Evolutionary conservation across 1,140 invertebrate species (phyloP), one percentile per base, ranked within the genome.

Genomic region (Laupala kohalensis): DNA sequence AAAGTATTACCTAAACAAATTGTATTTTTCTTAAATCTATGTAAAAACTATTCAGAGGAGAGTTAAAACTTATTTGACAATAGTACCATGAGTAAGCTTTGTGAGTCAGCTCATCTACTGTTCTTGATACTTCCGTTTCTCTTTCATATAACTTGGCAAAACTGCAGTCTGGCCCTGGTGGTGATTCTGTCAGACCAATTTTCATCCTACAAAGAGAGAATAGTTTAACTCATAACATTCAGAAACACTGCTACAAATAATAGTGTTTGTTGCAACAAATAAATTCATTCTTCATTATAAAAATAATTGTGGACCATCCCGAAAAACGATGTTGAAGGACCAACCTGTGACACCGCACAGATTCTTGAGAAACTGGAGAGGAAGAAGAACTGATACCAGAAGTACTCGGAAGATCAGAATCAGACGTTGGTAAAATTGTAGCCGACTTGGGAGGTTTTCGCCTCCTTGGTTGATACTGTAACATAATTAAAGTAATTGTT

Each of bases 121-220:
- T 29, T n/a, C 29, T 66, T 6, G 25, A 13, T 19, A 53, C 15
- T 0, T 70, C 72, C 25, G 27, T 23, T 25, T 69, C 72, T 26
- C 72, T 64, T 3, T 73, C 69, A 28, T 73, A 73, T 6, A 73
- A 24, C 28, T 73, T 73, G 62, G 72, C 69, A 63, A 67, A 73
- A 13, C 37, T 70, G 69, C 72, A 73, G 64, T 73, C 72, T 12
- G 72, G 72, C 0, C 72, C 72, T 23, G 72, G 72, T 9, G 72
- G 69, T 9, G 72, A 69, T 37, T 73, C 72, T 6, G 68, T 66
- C n/a, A 66, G 63, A 28, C 68, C 62, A 6, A 73, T 25, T 27
- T 73, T 73, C 72, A 73, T 73, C 24, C 72, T 73, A 27, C 12
- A 25, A 71, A 2, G 15, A 69, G 15, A 69, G 3, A n/a, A 69